Conservation (phyloP, 2,888 invertebrate genomes). For the Beris morrisii region DNA sequence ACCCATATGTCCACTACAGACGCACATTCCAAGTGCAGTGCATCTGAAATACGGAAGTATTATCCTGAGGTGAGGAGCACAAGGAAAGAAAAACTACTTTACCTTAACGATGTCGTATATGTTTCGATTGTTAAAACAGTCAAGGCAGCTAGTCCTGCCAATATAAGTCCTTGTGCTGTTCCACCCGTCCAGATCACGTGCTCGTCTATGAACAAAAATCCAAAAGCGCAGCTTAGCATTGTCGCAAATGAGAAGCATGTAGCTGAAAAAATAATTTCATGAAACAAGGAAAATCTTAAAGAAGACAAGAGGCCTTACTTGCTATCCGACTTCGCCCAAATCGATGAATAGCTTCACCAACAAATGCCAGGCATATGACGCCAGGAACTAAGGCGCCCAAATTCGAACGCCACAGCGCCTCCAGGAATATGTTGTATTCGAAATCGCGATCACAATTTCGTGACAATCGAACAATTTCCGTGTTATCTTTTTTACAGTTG, state of each 20-base stretch:
- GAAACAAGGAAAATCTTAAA: not conserved
- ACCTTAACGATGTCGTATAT: slow-evolving; percentile 42
- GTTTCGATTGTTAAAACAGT: slow-evolving; percentile 41
- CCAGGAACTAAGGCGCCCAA: slow-evolving; percentile 41
- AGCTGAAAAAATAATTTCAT: slow-evolving; percentile 34
- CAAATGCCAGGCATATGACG: slow-evolving; percentile 36
- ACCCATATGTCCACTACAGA: slow-evolving; percentile 40
- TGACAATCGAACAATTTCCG: slow-evolving; percentile 57
- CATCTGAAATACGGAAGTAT: slow-evolving; percentile 36
- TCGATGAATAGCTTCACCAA: slow-evolving; percentile 40
- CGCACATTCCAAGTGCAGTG: slow-evolving; percentile 41
- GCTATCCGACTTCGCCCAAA: slow-evolving; percentile 42
- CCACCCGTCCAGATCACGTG: slow-evolving; percentile 43
- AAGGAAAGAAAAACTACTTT: not conserved
- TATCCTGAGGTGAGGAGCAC: not conserved
- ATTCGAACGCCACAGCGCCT: slow-evolving; percentile 40
- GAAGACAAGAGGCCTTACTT: slow-evolving; percentile 36
- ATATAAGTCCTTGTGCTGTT: slow-evolving; percentile 41
- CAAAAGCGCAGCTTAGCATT: slow-evolving; percentile 40
- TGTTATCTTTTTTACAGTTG: slow-evolving; percentile 59
- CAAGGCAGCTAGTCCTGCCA: slow-evolving; percentile 40
- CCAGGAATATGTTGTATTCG: slow-evolving; percentile 42
- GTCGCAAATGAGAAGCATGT: slow-evolving; percentile 40
- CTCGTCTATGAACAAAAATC: slow-evolving; percentile 40
- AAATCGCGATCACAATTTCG: slow-evolving; percentile 55